Conservation (phyloP, 2,888 invertebrate species). For the Dysmachus trigonus region DNA sequence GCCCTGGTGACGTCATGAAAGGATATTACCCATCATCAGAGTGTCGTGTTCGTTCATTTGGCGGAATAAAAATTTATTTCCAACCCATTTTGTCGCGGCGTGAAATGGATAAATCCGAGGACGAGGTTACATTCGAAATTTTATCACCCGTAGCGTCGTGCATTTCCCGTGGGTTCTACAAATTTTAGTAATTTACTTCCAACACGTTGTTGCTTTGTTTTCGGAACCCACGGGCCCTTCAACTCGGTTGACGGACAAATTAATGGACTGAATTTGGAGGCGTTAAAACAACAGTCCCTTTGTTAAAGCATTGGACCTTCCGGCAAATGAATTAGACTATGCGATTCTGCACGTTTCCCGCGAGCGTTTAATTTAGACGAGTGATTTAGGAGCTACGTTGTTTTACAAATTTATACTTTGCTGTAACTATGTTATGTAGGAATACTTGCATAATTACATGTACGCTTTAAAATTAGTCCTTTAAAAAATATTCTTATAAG, state of each 20-base stretch:
- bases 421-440: background rate
- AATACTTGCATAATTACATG: background rate
- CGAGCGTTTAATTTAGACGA: background rate
- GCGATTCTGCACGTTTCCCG: background rate
- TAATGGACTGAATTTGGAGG: background rate
- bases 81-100: background rate
- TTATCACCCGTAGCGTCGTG: background rate
- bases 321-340: background rate
- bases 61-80: background rate
- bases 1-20: background rate
- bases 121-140: background rate
- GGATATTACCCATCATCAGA: background rate
- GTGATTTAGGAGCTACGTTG: background rate
- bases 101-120: background rate
- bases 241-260: background rate
- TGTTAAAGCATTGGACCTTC: background rate
- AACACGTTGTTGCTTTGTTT: background rate
- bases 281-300: background rate
- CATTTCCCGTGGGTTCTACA: background rate
- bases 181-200: background rate
- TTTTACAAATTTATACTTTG: background rate
- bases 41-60: too few species aligned
- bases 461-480: background rate
- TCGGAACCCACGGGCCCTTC: background rate
- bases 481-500: background rate